Conservation (phyloP, 2,888 invertebrate species). For the Drosophila diplacantha region DNA sequence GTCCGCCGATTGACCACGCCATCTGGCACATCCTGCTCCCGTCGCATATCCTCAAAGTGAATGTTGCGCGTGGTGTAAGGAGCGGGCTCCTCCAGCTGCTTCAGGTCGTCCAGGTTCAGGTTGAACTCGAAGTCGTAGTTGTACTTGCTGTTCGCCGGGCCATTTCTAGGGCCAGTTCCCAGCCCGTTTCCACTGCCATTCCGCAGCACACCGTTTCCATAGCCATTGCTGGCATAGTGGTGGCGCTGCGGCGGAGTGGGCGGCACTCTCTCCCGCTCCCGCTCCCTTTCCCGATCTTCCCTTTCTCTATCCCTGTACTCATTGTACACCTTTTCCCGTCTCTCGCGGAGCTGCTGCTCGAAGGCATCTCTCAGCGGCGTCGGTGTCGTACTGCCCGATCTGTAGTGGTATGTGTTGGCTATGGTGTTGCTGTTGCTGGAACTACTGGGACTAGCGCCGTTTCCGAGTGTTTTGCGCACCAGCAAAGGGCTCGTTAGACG, state of each 20-base stretch:
- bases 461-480: slow-evolving; percentile 85
- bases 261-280: slow-evolving; percentile 46
- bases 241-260: slow-evolving; percentile 56
- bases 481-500: slow-evolving; percentile 90
- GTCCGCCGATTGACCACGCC: slow-evolving; percentile 50
- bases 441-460: slow-evolving; percentile 50
- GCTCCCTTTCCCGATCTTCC: slow-evolving; percentile 13
- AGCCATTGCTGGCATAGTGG: slow-evolving; percentile 24
- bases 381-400: slow-evolving; percentile 45
- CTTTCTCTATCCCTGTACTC: slow-evolving; percentile 55
- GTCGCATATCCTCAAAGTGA: slow-evolving; percentile 29
- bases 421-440: slow-evolving; percentile 52
- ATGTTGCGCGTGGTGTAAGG: slow-evolving; percentile 56
- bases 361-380: slow-evolving; percentile 77
- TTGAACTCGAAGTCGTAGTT: slow-evolving; percentile 74
- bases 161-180: slow-evolving; percentile 10
- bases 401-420: slow-evolving; percentile 69
- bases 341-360: slow-evolving; percentile 77
- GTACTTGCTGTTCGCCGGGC: slow-evolving; percentile 53
- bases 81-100: slow-evolving; percentile 40
- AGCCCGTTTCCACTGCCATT: slow-evolving; percentile 13
- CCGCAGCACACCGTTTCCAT: slow-evolving; percentile 24
- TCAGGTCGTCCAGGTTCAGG: slow-evolving; percentile 66
- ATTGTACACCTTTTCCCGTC: slow-evolving; percentile 76
- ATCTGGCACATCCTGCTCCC: slow-evolving; percentile 66